These are phyloP conservation scores for Eulemur rubriventer DNA, from an alignment of 2,797 vertebrate species.

Conservation along the genomic window DNA sequence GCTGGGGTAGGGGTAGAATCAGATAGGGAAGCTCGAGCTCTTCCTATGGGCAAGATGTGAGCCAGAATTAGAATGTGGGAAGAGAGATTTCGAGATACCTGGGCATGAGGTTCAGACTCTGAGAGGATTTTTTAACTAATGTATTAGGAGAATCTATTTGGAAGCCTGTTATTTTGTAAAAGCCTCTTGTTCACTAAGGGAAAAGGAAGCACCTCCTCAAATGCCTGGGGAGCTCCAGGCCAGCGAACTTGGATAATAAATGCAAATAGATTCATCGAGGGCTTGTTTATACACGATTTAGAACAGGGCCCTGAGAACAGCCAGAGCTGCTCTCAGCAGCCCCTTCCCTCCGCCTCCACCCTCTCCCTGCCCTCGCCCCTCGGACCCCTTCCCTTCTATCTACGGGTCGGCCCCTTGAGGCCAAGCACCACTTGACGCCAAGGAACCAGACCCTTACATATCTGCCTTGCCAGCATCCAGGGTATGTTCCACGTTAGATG, in stretches of 20 bases:
- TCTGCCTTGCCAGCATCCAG: neutral
- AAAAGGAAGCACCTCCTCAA: neutral
- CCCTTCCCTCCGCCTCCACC: accelerated
- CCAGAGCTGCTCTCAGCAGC: neutral
- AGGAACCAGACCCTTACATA: neutral
- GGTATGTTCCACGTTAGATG: neutral
- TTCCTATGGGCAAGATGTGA: neutral
- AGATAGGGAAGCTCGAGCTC: neutral
- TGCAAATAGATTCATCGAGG: neutral
- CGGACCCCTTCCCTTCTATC: neutral
- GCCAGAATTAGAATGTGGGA: neutral
- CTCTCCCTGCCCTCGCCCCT: neutral
- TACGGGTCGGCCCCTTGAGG: neutral
- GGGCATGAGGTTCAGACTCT: neutral
- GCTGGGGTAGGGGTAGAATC: neutral
- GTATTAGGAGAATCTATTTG: neutral
- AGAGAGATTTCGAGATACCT: neutral
- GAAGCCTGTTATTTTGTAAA: neutral
- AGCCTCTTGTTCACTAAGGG: neutral
- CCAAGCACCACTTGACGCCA: neutral
- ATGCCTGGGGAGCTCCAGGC: neutral
- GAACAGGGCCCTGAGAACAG: neutral
- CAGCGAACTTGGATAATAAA: neutral
- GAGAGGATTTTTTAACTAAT: neutral
- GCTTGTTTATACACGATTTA: neutral